Evolutionary conservation across 2,797 vertebrate species (phyloP), one percentile per base, ranked within the genome.

Genomic region (Pampus argenteus): DNA sequence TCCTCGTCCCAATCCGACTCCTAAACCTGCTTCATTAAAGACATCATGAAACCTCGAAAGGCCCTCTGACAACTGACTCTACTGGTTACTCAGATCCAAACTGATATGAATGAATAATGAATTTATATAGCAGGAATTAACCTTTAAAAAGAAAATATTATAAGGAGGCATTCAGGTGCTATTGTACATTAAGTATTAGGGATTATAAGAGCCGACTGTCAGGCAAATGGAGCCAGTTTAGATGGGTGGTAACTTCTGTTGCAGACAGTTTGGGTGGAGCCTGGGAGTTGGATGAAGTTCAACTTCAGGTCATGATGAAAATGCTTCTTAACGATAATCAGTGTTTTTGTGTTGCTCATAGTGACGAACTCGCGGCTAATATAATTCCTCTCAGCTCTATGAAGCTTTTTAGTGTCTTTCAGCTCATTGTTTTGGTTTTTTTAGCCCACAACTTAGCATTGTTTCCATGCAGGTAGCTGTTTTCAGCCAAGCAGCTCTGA

Each of bases 1-100:
- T 87, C 87, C 86, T 81, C 82, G 80, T 84, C 83, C 62, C 74
- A 78, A 76, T 88, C 84, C 67, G 54, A 73, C 62, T 61, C 59
- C 66, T 22, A 58, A 71, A 75, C 56, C 80, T 66, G 58, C 48
- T 57, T 63, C 51, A 66, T 60, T 77, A 58, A 51, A 63, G 47
- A 65, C 23, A n/a, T n/a, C 4, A 6, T 14, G 40, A 36, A 40
- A 49, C 44, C 61, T 51, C 11, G 3, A 28, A 61, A 69, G 60
- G 45, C 73, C 9, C 11, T 23, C 45, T 69, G 80, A 36, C 25
- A 17, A 47, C 76, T 62, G 68, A 49, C 49, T 56, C 0, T 2
- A 69, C 64, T 26, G 38, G 54, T 63, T 49, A 14, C 42, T 44
- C 52, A 28, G 28, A 52, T 36, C 47, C 36, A 34, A n/a, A 38